phyloP scores from a whole-genome alignment of 2,113 vertebrate species.

The Psephotus haematonotus region DNA sequence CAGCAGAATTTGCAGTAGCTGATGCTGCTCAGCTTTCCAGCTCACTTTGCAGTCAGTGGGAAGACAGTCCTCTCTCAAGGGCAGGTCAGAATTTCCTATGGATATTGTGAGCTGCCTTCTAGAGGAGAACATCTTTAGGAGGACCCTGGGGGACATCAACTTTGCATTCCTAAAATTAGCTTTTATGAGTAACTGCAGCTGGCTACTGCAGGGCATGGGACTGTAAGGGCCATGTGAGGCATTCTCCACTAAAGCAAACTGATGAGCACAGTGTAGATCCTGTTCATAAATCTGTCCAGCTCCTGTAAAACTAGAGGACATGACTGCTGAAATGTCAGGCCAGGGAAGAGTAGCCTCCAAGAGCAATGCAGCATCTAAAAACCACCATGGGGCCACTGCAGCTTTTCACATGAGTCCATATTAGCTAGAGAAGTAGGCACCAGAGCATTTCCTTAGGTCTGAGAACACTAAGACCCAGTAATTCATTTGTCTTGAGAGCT shows the following conservation, averaged over 20 bases:
- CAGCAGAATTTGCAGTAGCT: neutral
- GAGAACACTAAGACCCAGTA: neutral
- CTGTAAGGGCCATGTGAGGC: neutral
- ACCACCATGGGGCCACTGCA: neutral
- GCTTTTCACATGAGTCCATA: neutral
- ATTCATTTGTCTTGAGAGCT: neutral
- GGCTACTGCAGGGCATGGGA: neutral
- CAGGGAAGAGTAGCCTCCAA: neutral
- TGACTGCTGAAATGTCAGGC: neutral
- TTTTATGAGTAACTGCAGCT: neutral
- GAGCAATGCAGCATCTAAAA: neutral
- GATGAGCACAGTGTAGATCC: neutral
- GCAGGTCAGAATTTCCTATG: neutral
- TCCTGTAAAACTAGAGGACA: neutral
- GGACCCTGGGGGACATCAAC: neutral
- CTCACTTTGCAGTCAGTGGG: neutral
- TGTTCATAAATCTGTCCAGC: neutral
- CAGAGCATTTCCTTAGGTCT: neutral
- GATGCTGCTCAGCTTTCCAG: neutral
- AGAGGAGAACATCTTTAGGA: neutral
- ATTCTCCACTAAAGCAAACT: neutral
- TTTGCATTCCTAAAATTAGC: neutral
- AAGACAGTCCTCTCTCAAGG: neutral
- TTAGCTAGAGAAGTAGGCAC: neutral
- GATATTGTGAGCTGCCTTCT: neutral